phyloP scores from a whole-genome alignment of 2,797 vertebrate species.

The Pseudochirops corinnae region DNA sequence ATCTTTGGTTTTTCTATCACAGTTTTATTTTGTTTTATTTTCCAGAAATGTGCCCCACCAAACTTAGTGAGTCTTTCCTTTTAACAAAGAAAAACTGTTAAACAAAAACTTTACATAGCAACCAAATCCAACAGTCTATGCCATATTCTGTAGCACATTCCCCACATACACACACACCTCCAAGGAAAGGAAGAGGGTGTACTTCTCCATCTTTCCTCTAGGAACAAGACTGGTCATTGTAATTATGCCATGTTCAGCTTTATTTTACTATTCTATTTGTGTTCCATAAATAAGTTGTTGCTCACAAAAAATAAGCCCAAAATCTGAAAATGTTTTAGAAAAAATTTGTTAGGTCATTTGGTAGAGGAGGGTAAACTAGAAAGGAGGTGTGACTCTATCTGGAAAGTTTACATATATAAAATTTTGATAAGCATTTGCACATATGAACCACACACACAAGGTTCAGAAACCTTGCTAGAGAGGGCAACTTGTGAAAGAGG shows the following conservation, averaged over 20 bases:
- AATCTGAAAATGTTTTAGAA: not conserved
- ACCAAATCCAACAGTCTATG: not conserved
- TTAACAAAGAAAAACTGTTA: not conserved
- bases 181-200: not conserved
- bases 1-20: too few relatives aligned
- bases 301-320: not conserved
- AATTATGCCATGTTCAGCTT: not conserved
- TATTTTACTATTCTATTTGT: not conserved
- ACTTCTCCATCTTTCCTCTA: not conserved
- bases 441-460: not conserved
- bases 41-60: too few relatives aligned
- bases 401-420: not conserved
- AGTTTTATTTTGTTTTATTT: too few relatives aligned
- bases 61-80: not conserved
- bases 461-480: not conserved
- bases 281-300: not conserved
- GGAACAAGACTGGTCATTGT: not conserved
- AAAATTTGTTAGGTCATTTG: not conserved
- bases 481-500: not conserved
- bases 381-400: not conserved
- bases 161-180: not conserved
- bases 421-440: not conserved
- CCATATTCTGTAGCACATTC: not conserved
- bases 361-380: not conserved
- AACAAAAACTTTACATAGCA: not conserved